phyloP scores from a whole-genome alignment of 35 echinoderm and acorn worm species.

The Lytechinus pictus region DNA sequence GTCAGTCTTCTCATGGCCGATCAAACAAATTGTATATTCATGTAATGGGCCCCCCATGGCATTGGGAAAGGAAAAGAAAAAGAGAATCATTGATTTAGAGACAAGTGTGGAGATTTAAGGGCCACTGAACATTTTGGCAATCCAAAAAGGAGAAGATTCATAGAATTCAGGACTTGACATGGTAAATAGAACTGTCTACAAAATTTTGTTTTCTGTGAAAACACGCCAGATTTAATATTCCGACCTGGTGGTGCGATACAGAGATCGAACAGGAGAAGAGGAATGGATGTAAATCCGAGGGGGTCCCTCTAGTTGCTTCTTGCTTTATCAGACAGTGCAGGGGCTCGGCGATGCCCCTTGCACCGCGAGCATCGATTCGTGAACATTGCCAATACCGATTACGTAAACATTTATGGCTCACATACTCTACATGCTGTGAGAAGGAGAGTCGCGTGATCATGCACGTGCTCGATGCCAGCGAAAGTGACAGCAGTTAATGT shows the following conservation, averaged over 20 bases:
- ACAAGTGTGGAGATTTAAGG: background rate
- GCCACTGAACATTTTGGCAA: background rate
- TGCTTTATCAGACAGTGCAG: background rate
- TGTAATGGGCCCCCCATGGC: background rate
- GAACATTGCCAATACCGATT: constrained; percentile 14
- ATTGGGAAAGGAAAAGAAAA: background rate
- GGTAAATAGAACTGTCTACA: background rate
- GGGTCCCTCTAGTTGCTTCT: background rate
- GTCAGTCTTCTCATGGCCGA: background rate
- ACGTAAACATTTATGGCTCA: constrained; percentile 38
- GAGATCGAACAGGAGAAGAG: background rate
- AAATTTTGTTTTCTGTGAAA: background rate
- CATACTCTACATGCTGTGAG: background rate
- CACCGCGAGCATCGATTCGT: constrained; percentile 17
- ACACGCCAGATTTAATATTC: background rate
- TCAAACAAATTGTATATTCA: background rate
- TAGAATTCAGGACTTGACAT: background rate
- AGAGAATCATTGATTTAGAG: background rate
- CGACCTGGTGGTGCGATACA: background rate
- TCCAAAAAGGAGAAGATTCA: background rate
- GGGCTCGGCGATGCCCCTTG: background rate
- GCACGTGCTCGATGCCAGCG: background rate
- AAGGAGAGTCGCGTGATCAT: background rate
- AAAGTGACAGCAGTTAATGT: background rate
- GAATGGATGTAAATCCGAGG: background rate